Conservation (phyloP, 2,888 invertebrate species). For the Drosophila fungiperda region DNA sequence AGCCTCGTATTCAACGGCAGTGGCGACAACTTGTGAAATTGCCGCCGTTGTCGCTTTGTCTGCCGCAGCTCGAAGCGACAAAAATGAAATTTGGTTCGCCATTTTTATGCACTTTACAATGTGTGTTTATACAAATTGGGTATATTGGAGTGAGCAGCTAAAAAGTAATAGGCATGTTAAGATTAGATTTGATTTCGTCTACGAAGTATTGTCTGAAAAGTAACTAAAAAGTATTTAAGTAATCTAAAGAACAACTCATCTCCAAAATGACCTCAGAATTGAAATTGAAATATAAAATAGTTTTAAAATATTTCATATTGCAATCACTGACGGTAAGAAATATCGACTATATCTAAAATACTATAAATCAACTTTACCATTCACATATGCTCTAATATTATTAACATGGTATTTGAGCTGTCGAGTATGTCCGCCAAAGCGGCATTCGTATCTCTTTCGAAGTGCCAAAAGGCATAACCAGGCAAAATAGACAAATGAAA, state of each 20-base stretch:
- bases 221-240: not conserved
- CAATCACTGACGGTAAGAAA: not conserved
- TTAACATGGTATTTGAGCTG: constrained; percentile 5
- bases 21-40: constrained; percentile 40
- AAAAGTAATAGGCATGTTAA: not conserved
- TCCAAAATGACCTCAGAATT: not conserved
- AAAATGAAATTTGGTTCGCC: constrained; percentile 54
- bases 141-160: not conserved
- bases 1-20: constrained; percentile 25
- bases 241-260: not conserved
- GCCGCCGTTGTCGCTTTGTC: constrained; percentile 42
- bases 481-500: constrained; percentile 32
- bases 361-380: not conserved
- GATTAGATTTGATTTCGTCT: not conserved
- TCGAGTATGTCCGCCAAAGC: not conserved
- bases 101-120: constrained; percentile 22
- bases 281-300: not conserved
- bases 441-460: constrained; percentile 20
- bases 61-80: constrained; percentile 46
- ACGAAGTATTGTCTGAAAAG: not conserved
- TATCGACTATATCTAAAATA: not conserved
- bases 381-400: not conserved
- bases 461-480: constrained; percentile 52
- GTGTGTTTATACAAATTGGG: not conserved
- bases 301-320: too few species aligned